These are phyloP conservation scores for Deroplatys truncata DNA, from an alignment of 2,888 invertebrate species.

Conservation along the genomic window DNA sequence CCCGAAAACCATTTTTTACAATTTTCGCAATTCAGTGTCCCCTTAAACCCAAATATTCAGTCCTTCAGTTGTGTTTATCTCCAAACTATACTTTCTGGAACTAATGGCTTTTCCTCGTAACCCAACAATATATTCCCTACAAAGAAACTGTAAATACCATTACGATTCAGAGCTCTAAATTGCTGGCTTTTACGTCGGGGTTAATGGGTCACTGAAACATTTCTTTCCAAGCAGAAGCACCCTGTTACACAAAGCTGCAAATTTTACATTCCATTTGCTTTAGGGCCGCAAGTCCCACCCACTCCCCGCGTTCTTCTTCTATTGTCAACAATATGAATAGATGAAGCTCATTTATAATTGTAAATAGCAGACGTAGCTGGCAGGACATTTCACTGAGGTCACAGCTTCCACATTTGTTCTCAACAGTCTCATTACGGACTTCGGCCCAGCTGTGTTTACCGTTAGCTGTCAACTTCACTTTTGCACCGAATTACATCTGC, in stretches of 20 bases:
- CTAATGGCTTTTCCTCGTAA: no score
- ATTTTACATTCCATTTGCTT: neutral
- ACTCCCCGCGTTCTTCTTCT: neutral
- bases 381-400: neutral
- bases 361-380: neutral
- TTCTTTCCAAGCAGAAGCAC: neutral
- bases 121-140: neutral
- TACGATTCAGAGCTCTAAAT: neutral
- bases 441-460: neutral
- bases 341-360: neutral
- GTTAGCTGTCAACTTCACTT: neutral
- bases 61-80: no score
- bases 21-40: no score
- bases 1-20: no score
- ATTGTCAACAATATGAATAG: neutral
- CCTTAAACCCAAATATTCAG: no score
- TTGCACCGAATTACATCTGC: neutral
- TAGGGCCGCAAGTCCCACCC: neutral
- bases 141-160: neutral
- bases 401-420: neutral
- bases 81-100: no score
- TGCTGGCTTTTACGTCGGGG: neutral
- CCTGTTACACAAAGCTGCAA: neutral
- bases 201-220: neutral
- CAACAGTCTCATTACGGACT: neutral